Evolutionary conservation across 2,888 invertebrate genomes (phyloP).

Genomic region (Apamea epomidion): DNA sequence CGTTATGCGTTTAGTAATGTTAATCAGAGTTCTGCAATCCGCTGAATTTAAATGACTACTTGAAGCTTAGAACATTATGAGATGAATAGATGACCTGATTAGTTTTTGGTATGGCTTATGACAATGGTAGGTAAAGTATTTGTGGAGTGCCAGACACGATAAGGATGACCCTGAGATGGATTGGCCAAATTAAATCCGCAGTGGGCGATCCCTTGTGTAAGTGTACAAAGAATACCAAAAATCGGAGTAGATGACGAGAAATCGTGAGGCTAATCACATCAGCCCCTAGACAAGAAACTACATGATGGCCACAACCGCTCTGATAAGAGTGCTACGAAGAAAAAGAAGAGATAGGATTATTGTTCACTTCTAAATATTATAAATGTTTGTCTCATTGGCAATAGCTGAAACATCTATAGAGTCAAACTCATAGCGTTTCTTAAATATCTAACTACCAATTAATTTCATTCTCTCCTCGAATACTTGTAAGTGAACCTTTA

Average conservation of each 20-base stretch:
- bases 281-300: too few species aligned
- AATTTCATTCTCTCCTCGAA: background rate
- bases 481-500: too few species aligned
- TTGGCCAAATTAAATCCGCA: too few species aligned
- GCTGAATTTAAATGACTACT: constrained; percentile 44
- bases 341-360: background rate
- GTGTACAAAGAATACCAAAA: too few species aligned
- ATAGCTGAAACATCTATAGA: background rate
- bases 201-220: too few species aligned
- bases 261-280: too few species aligned
- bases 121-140: too few species aligned
- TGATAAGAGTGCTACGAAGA: too few species aligned
- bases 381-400: background rate
- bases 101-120: background rate
- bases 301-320: too few species aligned
- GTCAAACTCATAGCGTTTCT: background rate
- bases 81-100: constrained; percentile 22
- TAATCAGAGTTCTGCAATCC: constrained; percentile 42
- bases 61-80: background rate
- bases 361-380: too few species aligned
- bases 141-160: background rate
- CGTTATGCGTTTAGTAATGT: constrained; percentile 51
- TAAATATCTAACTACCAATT: background rate
- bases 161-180: too few species aligned
- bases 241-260: too few species aligned